These are phyloP conservation scores for Bradypodion pumilum DNA, from an alignment of 2,797 vertebrate genomes.

Conservation along the genomic window DNA sequence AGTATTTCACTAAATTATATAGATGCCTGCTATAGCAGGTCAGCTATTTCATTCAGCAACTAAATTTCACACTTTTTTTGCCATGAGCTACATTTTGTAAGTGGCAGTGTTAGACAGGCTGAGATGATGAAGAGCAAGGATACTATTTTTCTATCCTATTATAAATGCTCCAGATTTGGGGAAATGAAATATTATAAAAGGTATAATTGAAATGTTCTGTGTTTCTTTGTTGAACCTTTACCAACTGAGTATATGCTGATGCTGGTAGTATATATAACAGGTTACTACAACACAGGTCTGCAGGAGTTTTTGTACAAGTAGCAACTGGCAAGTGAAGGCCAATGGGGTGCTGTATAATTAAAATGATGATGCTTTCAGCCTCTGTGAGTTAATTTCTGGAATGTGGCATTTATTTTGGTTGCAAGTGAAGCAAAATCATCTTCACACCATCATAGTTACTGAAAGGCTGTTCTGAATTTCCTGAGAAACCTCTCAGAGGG, in stretches of 20 bases:
- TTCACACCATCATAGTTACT: slow-evolving; percentile 46
- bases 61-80: slow-evolving; percentile 32
- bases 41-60: slow-evolving; percentile 11
- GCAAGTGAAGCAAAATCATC: slow-evolving; percentile 53
- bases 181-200: slow-evolving; percentile 16
- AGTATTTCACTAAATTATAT: not conserved
- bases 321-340: not conserved
- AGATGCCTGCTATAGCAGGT: not conserved
- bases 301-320: not conserved
- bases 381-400: not conserved
- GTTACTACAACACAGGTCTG: not conserved
- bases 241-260: not conserved
- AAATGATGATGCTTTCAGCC: not conserved
- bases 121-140: slow-evolving; percentile 21
- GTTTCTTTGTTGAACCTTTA: not conserved
- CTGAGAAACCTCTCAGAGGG: slow-evolving; percentile 53
- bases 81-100: slow-evolving; percentile 8
- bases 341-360: not conserved
- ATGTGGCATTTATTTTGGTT: slow-evolving; percentile 14
- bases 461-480: slow-evolving; percentile 57
- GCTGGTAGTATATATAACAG: too few species aligned
- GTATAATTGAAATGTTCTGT: slow-evolving; percentile 4
- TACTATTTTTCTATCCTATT: slow-evolving; percentile 11
- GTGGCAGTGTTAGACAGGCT: slow-evolving; percentile 1
- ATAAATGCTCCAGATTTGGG: not conserved